Conservation (phyloP, 2,888 invertebrate genomes). For the Merodon equestris region DNA sequence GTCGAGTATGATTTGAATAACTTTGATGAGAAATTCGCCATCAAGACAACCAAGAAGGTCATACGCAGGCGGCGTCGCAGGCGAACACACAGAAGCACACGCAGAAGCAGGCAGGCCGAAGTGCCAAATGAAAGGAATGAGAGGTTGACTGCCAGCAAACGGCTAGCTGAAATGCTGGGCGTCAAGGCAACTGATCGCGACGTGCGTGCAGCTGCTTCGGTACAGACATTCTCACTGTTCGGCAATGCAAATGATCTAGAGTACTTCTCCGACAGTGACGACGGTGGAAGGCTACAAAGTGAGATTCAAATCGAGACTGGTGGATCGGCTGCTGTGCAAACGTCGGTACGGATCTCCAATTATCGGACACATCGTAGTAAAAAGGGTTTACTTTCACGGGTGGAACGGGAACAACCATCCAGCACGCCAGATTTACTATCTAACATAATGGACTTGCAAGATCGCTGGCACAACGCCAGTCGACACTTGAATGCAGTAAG, state of each 20-base stretch:
- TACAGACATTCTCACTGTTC: conserved; percentile 82
- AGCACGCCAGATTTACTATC: conserved; percentile 83
- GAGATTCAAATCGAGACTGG: conserved; percentile 72
- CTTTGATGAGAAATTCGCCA: conserved; percentile 82
- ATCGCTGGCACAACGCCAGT: conserved; percentile 84
- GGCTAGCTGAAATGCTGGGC: conserved; percentile 75
- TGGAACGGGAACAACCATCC: conserved; percentile 49
- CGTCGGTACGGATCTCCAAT: conserved; percentile 74
- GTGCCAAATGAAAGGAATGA: conserved; percentile 40
- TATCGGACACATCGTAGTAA: conserved; percentile 72
- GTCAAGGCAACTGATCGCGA: conserved; percentile 72
- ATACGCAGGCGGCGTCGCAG: conserved; percentile 77
- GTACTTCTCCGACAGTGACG: conserved; percentile 83
- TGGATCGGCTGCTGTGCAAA: conserved; percentile 79
- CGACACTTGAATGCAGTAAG: conserved; percentile 80
- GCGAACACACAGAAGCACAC: conserved; percentile 65
- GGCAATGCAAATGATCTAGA: conserved; percentile 85
- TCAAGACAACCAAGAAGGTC: conserved; percentile 80
- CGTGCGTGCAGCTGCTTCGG: conserved; percentile 71
- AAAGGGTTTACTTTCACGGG: conserved; percentile 72
- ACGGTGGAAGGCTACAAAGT: conserved; percentile 78
- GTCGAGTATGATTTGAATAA: conserved; percentile 84
- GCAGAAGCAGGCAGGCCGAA: conserved; percentile 42
- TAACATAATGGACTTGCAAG: conserved; percentile 85
- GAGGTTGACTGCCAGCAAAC: conserved; percentile 74